Evolutionary conservation across 2,113 vertebrate genomes (phyloP).

Genomic region (Numenius arquata): DNA sequence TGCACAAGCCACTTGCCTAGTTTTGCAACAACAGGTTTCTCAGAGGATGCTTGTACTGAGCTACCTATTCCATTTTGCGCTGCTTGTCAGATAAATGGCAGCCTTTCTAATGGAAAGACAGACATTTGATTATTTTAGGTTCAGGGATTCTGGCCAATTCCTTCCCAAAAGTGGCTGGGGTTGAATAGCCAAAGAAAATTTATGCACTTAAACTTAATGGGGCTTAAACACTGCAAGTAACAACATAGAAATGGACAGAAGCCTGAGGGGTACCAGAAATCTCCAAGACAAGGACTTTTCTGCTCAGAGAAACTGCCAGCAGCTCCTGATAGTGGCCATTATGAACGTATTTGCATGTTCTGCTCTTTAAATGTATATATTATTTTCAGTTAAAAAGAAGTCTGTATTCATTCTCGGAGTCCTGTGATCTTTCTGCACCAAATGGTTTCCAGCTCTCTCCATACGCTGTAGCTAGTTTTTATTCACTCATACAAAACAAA

Average conservation of each 20-base stretch:
- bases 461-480: neutral
- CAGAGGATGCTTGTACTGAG: neutral
- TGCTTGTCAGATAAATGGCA: slow-evolving; percentile 5
- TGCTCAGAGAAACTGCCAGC: slow-evolving; percentile 9
- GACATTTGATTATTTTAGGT: neutral
- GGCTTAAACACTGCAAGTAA: slow-evolving; percentile 18
- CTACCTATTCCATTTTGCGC: neutral
- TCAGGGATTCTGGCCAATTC: slow-evolving; percentile 28
- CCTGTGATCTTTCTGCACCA: neutral
- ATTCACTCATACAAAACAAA: neutral
- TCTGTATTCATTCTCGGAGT: neutral
- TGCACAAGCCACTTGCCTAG: neutral
- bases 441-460: slow-evolving; percentile 1
- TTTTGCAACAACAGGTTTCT: slow-evolving; percentile 19
- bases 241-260: neutral
- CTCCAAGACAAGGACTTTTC: neutral
- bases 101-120: slow-evolving; percentile 5
- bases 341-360: neutral
- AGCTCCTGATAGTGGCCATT: neutral
- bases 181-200: slow-evolving; percentile 44
- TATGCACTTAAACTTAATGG: slow-evolving; percentile 42
- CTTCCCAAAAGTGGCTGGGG: slow-evolving; percentile 4
- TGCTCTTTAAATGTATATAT: neutral
- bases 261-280: neutral
- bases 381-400: slow-evolving; percentile 10